Evolutionary conservation across 2,888 invertebrate genomes (phyloP), one percentile per base, ranked within the genome.

Genomic region (Crematogaster levior): DNA sequence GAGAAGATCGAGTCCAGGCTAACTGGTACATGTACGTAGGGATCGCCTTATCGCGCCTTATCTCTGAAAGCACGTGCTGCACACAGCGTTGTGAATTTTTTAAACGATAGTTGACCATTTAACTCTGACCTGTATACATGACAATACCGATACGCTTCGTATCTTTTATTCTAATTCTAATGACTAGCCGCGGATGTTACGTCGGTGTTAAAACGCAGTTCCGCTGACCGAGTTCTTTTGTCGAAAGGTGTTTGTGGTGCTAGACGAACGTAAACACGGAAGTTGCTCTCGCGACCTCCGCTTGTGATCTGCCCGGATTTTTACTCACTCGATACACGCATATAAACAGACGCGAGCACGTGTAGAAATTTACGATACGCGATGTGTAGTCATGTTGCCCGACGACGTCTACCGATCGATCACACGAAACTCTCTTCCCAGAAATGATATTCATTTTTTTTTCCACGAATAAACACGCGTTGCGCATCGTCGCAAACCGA

Each of bases 201-300:
- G 68, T 24, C 34, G 18, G 12, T 4, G 77, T 9, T 79, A 79
- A 68, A 79, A 79, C 68, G 56, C 77, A 77, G 68, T 77, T 77
- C 68, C 77, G 68, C 7, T 68, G 77, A 34, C 70, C 77, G 70
- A 79, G 12, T 74, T 74, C 61, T 75, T 75, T 81, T 63, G 81
- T 80, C 43, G 40, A 60, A 60, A 73, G 48, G 58, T 80, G 60
- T 37, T n/a, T 21, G 1, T 18, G 34, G 30, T 40, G 30, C 18
- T 27, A 7, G 40, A 15, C 40, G 48, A 66, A 56, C n/a, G 56
- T 79, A 79, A 79, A 79, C 53, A 77, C 6, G 10, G 15, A 63
- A 74, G 24, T 48, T 18, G 40, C 30, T 56, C 30, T 53, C 56
- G 53, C 68, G 77, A 77, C 77, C 68, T 68, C 53, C 40, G 65